These are phyloP conservation scores for Macaria liturata DNA, from an alignment of 2,888 invertebrate genomes.

Conservation along the genomic window DNA sequence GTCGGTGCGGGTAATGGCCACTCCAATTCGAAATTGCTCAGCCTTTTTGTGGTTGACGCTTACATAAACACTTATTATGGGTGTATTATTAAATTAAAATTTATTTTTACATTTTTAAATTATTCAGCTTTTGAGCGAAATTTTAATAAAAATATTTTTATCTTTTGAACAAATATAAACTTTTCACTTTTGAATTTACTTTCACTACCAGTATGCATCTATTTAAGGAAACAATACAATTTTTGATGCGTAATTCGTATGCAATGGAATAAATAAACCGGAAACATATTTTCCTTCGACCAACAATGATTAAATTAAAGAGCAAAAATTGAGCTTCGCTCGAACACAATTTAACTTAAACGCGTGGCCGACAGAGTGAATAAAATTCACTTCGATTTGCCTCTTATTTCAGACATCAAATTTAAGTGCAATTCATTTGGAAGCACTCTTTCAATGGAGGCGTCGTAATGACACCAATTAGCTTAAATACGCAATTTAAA, in stretches of 20 bases:
- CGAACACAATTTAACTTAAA: slow-evolving; percentile 1
- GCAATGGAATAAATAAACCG: background rate
- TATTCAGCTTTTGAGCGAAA: too few relatives aligned
- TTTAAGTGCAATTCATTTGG: slow-evolving; percentile 52
- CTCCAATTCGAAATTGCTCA: slow-evolving; percentile 73
- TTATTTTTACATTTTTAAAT: too few relatives aligned
- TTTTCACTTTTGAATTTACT: too few relatives aligned
- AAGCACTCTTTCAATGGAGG: slow-evolving; percentile 53
- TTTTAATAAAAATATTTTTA: background rate
- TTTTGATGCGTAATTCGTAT: too few relatives aligned
- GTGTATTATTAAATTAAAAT: slow-evolving; percentile 36
- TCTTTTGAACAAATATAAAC: background rate
- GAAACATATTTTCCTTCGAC: background rate
- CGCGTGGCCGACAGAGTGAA: slow-evolving; percentile 12
- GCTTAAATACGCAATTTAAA: slow-evolving; percentile 65
- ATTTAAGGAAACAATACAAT: too few relatives aligned
- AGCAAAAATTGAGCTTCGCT: slow-evolving; percentile 1
- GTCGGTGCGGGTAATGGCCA: slow-evolving; percentile 77
- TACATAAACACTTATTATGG: slow-evolving; percentile 67
- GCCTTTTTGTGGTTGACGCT: slow-evolving; percentile 65
- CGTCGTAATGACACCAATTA: slow-evolving; percentile 61
- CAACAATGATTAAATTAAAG: slow-evolving; percentile 7
- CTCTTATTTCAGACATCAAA: slow-evolving; percentile 47
- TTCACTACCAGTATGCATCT: too few relatives aligned
- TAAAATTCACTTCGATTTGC: slow-evolving; percentile 35